These are phyloP conservation scores for Sceloporus undulatus DNA, from an alignment of 2,113 vertebrate species.

Conservation along the genomic window DNA sequence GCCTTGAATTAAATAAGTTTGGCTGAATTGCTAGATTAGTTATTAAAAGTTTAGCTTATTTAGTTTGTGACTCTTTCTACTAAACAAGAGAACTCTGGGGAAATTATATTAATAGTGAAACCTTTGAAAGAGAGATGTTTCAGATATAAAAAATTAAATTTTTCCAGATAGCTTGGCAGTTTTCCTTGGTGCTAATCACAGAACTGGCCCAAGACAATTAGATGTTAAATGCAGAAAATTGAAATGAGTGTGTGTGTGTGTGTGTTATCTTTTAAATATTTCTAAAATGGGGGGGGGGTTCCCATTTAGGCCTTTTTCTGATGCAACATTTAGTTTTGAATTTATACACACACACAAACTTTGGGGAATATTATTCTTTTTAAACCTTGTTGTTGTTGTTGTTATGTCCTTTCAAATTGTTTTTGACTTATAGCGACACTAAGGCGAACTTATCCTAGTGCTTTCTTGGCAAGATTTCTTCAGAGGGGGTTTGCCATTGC, in stretches of 20 bases:
- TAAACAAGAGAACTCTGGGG: not conserved
- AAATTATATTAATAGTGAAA: not conserved
- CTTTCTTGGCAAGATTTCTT: too few relatives aligned
- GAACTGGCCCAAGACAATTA: not conserved
- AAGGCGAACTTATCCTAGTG: too few relatives aligned
- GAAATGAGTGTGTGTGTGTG: not conserved
- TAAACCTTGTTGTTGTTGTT: too few relatives aligned
- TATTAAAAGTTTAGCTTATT: not conserved
- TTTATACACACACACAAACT: too few relatives aligned
- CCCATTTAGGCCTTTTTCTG: too few relatives aligned
- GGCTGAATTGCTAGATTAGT: not conserved
- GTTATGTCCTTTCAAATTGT: too few relatives aligned
- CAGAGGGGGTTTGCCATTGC: too few relatives aligned
- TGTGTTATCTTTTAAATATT: too few relatives aligned
- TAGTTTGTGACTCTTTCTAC: not conserved
- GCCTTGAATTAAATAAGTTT: not conserved
- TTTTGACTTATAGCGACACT: too few relatives aligned
- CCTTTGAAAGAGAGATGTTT: not conserved
- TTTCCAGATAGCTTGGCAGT: not conserved
- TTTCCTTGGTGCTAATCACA: not conserved
- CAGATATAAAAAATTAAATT: not conserved
- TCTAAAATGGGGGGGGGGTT: too few relatives aligned
- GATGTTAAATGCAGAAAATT: not conserved
- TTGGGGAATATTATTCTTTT: too few relatives aligned
- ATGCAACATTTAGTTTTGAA: too few relatives aligned